Evolutionary conservation across 1,140 invertebrate species (phyloP), one percentile per base, ranked within the genome.

Genomic region (Rhyacophila brunnea): DNA sequence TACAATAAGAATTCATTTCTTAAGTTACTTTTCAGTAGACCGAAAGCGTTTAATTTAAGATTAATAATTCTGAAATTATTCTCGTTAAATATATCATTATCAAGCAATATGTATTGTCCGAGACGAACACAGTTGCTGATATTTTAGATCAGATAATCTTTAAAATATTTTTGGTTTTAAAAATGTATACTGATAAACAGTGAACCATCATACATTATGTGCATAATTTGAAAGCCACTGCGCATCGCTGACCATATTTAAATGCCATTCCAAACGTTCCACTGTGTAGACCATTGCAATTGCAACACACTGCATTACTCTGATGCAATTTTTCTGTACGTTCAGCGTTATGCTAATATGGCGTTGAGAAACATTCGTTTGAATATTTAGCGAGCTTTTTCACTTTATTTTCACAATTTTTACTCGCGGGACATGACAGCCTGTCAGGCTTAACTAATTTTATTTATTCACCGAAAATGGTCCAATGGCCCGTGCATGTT

Each of bases 281-380:
- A 17, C 23, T n/a, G 44, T n/a, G 44, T 15, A 17, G 9, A 46
- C 5, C 23, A 11, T 42, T 23, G 44, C 15, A 17, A 19, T 23
- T 19, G 13, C 44, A 42, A 46, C 44, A 28, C 23, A 3, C 23
- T 28, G 23, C 23, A 28, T 28, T 28, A 9, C 44, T 5, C 44
- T 19, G 44, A 46, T 46, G 44, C 44, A 46, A 46, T 19, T 46
- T 46, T 46, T 46, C 13, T 23, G 23, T 19, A 19, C 44, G 23
- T 46, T 46, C 23, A 23, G 18, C 13, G 17, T 17, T 46, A 46
- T 46, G 44, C 44, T 19, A 46, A 46, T 46, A 19, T 13, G 18
- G 15, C 44, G 44, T 46, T 46, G 44, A 46, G 44, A 46, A 46
- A 46, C 23, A 19, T 6, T 18, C 40, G 40, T 42, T 42, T 42